Evolutionary conservation across 2,797 vertebrate genomes (phyloP), one percentile per base, ranked within the genome.

Genomic region (Gymnoscopelus braueri): DNA sequence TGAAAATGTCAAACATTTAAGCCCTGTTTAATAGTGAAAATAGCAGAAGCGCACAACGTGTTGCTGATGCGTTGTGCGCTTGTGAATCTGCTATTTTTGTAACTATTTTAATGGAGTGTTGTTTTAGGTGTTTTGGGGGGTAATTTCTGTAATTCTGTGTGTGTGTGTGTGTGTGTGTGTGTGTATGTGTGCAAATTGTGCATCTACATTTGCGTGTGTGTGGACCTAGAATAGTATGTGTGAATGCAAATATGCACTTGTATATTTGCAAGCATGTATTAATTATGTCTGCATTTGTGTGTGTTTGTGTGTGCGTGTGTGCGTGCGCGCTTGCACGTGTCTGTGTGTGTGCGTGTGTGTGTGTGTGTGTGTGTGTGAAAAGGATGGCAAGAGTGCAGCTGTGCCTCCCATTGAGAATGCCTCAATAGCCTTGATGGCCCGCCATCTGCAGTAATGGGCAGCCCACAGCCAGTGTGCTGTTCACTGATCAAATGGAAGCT

Each of bases 381-480:
- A 9, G 39, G 39, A 59, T 26, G 9, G 49, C 49, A 32, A 55
- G 44, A 3, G 3, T 81, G 83, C 87, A 88, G 87, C 85, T 90
- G 87, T 82, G 86, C 52, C 59, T 67, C 67, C 77, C 75, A 72
- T 71, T 77, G 74, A 82, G 83, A 74, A 71, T 3, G 69, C 75
- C 75, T 87, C 76, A 84, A 74, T 80, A 69, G 82, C 74, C 75
- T 86, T 73, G 71, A 83, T 87, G 75, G 80, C 76, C 58, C 19
- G 63, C 81, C 83, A 88, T 88, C 83, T 90, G 88, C 84, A 83
- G 75, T 74, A 65, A 77, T 78, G 74, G 74, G 63, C 68, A 82
- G 75, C 64, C 65, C 67, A 53, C 72, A 83, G 81, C 77, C 29
- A 72, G 63, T 69, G 67, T 68, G 71, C 66, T 44, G 8, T 44